Conservation (phyloP, 2,113 vertebrate species). For the Pterophyllum scalare region DNA sequence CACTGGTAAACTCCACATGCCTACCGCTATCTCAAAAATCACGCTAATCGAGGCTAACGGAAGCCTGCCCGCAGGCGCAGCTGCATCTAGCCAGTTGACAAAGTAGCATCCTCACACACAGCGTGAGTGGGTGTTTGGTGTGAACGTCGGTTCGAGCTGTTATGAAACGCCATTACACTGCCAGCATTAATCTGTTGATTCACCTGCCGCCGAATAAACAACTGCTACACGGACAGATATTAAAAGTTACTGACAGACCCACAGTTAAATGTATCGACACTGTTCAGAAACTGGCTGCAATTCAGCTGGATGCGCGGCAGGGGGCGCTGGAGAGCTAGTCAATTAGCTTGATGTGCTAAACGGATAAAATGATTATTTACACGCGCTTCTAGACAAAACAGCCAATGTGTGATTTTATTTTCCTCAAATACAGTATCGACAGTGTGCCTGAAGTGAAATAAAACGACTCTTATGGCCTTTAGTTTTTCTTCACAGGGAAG, state of each 20-base stretch:
- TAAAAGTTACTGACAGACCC: not conserved
- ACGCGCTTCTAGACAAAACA: not conserved
- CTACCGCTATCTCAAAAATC: not conserved
- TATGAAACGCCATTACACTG: not conserved
- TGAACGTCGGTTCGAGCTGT: not conserved
- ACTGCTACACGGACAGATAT: not conserved
- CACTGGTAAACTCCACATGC: not conserved
- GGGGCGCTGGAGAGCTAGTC: rapidly evolving
- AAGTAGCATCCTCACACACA: slow-evolving; percentile 15
- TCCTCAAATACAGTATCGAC: not conserved
- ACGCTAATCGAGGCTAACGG: slow-evolving; percentile 27
- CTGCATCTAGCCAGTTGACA: slow-evolving; percentile 38
- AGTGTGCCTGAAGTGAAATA: not conserved
- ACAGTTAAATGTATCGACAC: not conserved
- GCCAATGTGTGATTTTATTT: not conserved
- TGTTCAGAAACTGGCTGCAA: not conserved
- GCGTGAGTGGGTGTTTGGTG: slow-evolving; percentile 8
- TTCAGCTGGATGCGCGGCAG: not conserved
- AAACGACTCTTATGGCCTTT: not conserved
- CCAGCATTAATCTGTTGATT: not conserved
- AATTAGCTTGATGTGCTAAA: not conserved
- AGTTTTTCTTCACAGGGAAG: not conserved
- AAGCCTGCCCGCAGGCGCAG: slow-evolving; percentile 52
- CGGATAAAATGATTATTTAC: not conserved
- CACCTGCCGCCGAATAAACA: not conserved